phyloP scores from a whole-genome alignment of 1,140 invertebrate genomes.

The Lamellibrachia luymesi region DNA sequence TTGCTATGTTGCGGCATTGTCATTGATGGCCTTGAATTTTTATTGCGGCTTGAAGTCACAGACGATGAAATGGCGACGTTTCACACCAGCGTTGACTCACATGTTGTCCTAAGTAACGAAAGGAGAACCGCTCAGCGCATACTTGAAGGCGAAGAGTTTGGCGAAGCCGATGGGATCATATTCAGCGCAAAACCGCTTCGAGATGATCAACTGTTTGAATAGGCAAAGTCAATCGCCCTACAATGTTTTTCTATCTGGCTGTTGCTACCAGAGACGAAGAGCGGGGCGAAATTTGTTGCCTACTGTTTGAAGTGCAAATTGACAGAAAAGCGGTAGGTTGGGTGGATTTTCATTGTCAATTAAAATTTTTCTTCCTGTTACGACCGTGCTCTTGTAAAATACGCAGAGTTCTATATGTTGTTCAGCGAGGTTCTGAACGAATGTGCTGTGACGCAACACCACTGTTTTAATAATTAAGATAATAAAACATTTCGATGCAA shows the following conservation, averaged over 20 bases:
- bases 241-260: no score
- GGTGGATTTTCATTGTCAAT: background rate
- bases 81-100: constrained; percentile 76
- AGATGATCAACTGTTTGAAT: constrained; percentile 84
- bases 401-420: background rate
- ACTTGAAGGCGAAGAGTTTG: constrained; percentile 65
- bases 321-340: constrained; percentile 73
- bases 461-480: no score
- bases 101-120: constrained; percentile 76
- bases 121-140: constrained; percentile 78
- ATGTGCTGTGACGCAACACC: background rate
- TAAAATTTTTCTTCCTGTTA: background rate
- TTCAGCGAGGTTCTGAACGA: background rate
- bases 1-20: no score
- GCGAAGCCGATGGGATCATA: constrained; percentile 71
- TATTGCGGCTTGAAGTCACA: no score
- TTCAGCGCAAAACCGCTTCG: constrained; percentile 77
- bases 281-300: no score
- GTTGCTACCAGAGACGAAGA: no score
- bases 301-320: constrained; percentile 83
- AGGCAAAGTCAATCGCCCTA: no score
- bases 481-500: no score
- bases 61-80: constrained; percentile 57
- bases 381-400: background rate
- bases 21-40: no score